Evolutionary conservation across 1,140 invertebrate genomes (phyloP).

Genomic region (Rhagoletis pomonella): DNA sequence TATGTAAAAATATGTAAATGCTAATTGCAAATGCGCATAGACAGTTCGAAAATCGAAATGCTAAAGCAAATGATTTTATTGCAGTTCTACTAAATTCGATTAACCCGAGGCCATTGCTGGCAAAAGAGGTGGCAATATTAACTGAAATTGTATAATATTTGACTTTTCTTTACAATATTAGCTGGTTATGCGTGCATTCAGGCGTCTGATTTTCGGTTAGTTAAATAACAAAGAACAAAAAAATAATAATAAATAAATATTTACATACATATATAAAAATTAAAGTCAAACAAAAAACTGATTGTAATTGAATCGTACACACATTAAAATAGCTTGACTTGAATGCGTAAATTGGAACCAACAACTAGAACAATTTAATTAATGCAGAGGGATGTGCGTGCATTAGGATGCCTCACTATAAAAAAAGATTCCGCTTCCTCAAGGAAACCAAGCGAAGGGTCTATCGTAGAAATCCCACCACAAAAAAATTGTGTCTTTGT

Average conservation of each 20-base stretch:
- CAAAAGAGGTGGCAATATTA: neutral
- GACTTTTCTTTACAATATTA: neutral
- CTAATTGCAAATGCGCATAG: conserved; percentile 22
- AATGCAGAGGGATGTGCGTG: neutral
- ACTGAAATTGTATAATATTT: conserved; percentile 32
- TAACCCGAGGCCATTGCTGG: neutral
- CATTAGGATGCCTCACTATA: no score
- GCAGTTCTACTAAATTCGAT: conserved; percentile 17
- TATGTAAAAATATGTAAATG: neutral
- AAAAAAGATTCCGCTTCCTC: no score
- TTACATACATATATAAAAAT: neutral
- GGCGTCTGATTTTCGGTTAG: neutral
- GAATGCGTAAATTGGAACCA: conserved; percentile 18
- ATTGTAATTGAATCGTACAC: neutral
- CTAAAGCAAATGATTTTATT: conserved; percentile 33
- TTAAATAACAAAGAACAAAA: neutral
- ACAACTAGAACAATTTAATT: conserved; percentile 30
- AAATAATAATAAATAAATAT: neutral
- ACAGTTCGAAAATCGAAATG: conserved; percentile 32
- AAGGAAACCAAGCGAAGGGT: no score
- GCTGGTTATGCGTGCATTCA: neutral
- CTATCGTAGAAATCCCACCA: no score
- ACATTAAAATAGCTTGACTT: conserved; percentile 16
- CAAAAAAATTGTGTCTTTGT: no score
- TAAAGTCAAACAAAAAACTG: neutral